phyloP scores from a whole-genome alignment of 1,140 invertebrate genomes.

The Heliconius himera region DNA sequence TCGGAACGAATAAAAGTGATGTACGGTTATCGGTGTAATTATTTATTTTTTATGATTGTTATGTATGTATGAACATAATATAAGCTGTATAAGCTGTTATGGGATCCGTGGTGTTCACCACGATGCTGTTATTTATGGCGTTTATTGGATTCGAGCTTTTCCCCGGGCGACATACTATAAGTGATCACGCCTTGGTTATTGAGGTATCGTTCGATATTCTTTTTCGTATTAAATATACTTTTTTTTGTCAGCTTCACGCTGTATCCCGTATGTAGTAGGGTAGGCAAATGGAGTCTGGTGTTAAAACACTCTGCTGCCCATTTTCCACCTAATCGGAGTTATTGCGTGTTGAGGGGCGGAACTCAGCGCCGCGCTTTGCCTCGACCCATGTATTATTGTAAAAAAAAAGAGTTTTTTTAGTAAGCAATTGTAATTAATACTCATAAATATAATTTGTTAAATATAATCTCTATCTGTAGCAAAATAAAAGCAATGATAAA shows the following conservation, averaged over 20 bases:
- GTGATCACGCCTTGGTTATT: conserved; percentile 50
- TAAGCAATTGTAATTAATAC: too few species aligned
- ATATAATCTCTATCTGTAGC: too few species aligned
- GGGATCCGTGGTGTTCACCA: conserved; percentile 63
- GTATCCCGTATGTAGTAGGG: too few species aligned
- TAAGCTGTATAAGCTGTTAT: conserved; percentile 64
- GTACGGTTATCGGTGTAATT: conserved; percentile 72
- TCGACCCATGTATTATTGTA: too few species aligned
- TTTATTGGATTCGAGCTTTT: conserved; percentile 71
- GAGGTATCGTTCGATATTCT: conserved; percentile 10
- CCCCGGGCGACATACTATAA: conserved; percentile 67
- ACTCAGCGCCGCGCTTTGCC: too few species aligned
- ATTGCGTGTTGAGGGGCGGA: too few species aligned
- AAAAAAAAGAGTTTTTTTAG: too few species aligned
- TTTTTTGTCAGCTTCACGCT: too few species aligned
- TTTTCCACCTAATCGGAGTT: too few species aligned
- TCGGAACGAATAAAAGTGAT: conserved; percentile 77
- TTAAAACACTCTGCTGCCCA: too few species aligned
- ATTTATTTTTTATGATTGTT: conserved; percentile 61
- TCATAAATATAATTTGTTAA: too few species aligned
- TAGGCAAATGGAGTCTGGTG: too few species aligned
- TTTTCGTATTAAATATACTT: not conserved
- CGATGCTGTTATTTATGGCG: conserved; percentile 70
- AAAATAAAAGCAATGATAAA: not conserved
- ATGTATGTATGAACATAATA: conserved; percentile 61